Percentiles rank a stretch among this genome's conserved stretches.
Conservation (phyloP, 2,113 vertebrate genomes). For the Forbesichthys agassizii region DNA sequence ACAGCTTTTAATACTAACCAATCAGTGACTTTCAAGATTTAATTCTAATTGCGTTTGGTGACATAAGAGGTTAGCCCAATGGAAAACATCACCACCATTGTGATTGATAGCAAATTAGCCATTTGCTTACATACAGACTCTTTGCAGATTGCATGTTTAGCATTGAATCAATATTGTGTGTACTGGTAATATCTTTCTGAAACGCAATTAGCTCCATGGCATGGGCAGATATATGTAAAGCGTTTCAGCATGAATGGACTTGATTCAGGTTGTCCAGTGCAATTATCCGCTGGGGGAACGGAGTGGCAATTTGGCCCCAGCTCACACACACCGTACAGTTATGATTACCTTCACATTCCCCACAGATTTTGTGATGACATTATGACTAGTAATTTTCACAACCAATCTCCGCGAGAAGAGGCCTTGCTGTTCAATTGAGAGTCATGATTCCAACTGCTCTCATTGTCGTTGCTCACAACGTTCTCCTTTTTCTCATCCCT, state of each 20-base stretch:
- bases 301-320: slow-evolving; percentile 64
- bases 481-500: slow-evolving; percentile 32
- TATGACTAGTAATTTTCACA: slow-evolving; percentile 74
- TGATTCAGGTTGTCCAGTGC: slow-evolving; percentile 76
- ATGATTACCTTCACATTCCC: slow-evolving; percentile 75
- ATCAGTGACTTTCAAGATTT: slow-evolving; percentile 59
- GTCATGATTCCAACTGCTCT: slow-evolving; percentile 59
- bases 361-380: slow-evolving; percentile 74
- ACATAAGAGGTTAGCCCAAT: slow-evolving; percentile 41
- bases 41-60: slow-evolving; percentile 53
- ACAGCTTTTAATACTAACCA: slow-evolving; percentile 52
- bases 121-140: slow-evolving; percentile 61
- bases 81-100: slow-evolving; percentile 8
- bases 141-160: slow-evolving; percentile 63
- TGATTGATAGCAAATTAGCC: slow-evolving; percentile 68
- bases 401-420: slow-evolving; percentile 65
- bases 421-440: slow-evolving; percentile 71
- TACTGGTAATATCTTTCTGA: slow-evolving; percentile 66
- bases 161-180: slow-evolving; percentile 74
- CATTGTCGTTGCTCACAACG: slow-evolving; percentile 17
- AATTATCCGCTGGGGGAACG: slow-evolving; percentile 71
- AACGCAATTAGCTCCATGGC: slow-evolving; percentile 73
- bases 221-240: slow-evolving; percentile 69
- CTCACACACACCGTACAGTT: slow-evolving; percentile 57
- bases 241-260: slow-evolving; percentile 69